Evolutionary conservation across 2,888 invertebrate species (phyloP), one percentile per base, ranked within the genome.

Genomic region (Coecobrya sp.): DNA sequence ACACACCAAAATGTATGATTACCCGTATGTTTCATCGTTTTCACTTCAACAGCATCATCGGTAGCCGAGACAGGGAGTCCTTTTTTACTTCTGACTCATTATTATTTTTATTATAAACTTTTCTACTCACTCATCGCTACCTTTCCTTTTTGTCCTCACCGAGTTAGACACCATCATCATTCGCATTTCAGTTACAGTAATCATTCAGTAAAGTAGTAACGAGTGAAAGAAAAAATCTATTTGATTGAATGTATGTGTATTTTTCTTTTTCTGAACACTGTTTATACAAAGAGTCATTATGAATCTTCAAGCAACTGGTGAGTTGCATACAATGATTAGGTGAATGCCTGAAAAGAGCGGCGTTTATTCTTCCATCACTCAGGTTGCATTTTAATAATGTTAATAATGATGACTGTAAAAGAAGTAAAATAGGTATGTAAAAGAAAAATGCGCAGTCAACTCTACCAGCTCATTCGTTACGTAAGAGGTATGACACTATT

Each of bases 31-130:
- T 49, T 79, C 62, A 79, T 79, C 81, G 65, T 87, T 76, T 27
- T 89, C 68, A 82, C 52, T 81, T 81, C 36, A 52, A 79, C 49
- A 81, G 59, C 27, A 68, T 89, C 59, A 73, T 70, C 90, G 62
- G 90, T 86, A 90, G 90, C 85, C 62, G 55, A 62, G 89, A 89
- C 89, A 89, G 89, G 73, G 73, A 59, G 70, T 49, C 89, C 45
- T 73, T 84, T 89, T 82, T 30, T 70, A n/a, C 84, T 62, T 81
- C 8, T 22, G 10, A 59, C 52, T 85, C 65, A 36, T 89, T 84
- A 89, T 85, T 62, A n/a, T 62, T 55, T 4, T 36, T 36, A 36
- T 36, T 68, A 87, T 70, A 49, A 89, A 82, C 65, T 19, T 76
- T 70, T 89, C 22, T 70, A 52, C 25, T 73, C 87, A 55, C 52